phyloP scores from a whole-genome alignment of 2,797 vertebrate genomes.

The Silurus aristotelis region DNA sequence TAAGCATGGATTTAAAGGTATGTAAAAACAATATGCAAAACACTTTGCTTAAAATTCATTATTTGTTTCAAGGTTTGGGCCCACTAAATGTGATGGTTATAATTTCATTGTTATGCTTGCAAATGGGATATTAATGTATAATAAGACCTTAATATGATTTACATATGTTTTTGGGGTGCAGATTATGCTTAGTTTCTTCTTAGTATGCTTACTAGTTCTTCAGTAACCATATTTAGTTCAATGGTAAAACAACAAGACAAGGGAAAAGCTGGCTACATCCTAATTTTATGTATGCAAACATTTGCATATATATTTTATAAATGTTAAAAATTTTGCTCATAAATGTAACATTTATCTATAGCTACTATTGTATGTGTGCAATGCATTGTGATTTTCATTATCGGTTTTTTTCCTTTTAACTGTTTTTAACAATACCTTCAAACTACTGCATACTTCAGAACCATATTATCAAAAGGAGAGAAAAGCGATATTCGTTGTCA shows the following conservation, averaged over 20 bases:
- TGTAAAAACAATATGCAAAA: constrained; percentile 11
- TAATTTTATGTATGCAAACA: not conserved
- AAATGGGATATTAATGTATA: not conserved
- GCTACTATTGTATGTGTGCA: not conserved
- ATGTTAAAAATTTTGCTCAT: not conserved
- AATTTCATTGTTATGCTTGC: not conserved
- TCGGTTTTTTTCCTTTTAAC: not conserved
- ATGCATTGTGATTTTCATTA: not conserved
- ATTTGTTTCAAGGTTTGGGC: not conserved
- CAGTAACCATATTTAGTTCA: not conserved
- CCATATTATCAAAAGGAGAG: not conserved
- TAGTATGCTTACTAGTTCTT: not conserved
- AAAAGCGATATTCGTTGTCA: not conserved
- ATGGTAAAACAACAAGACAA: not conserved
- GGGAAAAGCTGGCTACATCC: not conserved
- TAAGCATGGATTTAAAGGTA: not conserved
- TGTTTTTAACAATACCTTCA: not conserved
- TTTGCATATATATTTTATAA: not conserved
- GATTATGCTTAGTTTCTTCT: not conserved
- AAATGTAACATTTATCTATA: not conserved
- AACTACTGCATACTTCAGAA: not conserved
- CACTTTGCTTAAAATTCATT: not conserved
- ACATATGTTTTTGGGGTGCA: not conserved
- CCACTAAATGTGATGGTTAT: not conserved
- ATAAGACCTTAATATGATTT: not conserved